These are phyloP conservation scores for Aythya baeri DNA, from an alignment of 2,113 vertebrate species.

Conservation along the genomic window DNA sequence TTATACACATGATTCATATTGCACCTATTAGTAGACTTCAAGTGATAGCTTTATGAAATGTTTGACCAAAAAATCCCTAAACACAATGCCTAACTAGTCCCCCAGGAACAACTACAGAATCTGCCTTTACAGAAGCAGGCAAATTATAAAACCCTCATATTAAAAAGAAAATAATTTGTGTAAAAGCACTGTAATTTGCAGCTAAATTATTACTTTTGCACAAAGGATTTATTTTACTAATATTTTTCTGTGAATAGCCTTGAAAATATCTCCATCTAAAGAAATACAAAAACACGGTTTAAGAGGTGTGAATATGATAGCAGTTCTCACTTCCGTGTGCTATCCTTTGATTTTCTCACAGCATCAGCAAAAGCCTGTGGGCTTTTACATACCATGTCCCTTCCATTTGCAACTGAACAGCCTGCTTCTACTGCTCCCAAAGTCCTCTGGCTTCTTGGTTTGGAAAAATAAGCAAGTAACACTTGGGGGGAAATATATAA, in stretches of 20 bases:
- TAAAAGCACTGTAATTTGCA: neutral
- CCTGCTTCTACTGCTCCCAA: neutral
- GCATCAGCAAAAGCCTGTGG: neutral
- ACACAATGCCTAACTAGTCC: neutral
- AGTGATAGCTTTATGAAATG: slow-evolving; percentile 10
- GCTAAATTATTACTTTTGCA: neutral
- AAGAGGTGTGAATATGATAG: neutral
- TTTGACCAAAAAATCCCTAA: neutral
- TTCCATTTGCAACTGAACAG: neutral
- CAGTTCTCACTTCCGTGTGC: neutral
- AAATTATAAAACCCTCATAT: neutral
- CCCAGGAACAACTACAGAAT: neutral
- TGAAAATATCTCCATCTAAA: neutral
- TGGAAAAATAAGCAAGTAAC: neutral
- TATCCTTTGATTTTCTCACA: neutral
- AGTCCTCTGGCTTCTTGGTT: neutral
- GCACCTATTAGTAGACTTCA: neutral
- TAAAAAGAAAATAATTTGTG: neutral
- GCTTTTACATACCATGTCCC: rapidly evolving
- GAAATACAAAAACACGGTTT: neutral
- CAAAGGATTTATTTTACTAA: neutral
- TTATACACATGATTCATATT: neutral
- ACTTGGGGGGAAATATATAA: neutral
- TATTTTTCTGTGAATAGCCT: neutral
- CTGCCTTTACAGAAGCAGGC: neutral